Evolutionary conservation across 37 sponge, comb jelly and placozoan genomes (phyloP), one percentile per base, ranked within the genome.

Genomic region (Tethya wilhelma): DNA sequence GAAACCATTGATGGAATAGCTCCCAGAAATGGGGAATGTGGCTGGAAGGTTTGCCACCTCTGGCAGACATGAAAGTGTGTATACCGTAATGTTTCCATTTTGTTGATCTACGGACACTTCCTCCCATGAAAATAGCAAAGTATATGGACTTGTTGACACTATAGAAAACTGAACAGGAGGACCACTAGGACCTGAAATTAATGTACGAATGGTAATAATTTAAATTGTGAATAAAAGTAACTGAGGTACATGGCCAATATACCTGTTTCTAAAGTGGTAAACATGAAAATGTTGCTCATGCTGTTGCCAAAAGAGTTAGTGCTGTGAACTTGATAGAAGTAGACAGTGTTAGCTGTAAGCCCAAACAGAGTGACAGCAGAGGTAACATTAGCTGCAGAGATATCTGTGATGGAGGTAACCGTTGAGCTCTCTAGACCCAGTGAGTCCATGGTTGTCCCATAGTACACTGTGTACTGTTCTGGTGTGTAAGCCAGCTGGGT

Each of bases 101-200:
- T 38, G 64, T 42, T 22, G 43, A 26, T 64, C 78, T 32, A 28
- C 33, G 6, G 78, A 5, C 44, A 66, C 65, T 40, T 44, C 65
- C 23, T 63, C 46, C 78, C 78, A 77, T 64, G 78, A 64, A 30
- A 77, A 32, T 7, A 1, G 17, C 4, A 77, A 23, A 42, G 64
- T 31, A 8, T 23, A 30, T 39, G 63, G 42, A 40, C 33, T 63
- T 11, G 64, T 31, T 4, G 56, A 25, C 1, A 7, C 37, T 1
- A 64, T 28, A 42, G 1, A 14, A 22, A 77, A 64, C 9, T 77
- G 43, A 14, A 44, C 12, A 31, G 78, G 78, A 42, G 78, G 78
- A 64, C 78, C 44, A 64, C 43, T 77, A 0, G 78, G 78, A 26
- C 55, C 78, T 77, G 38, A 6, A 67, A 67, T 67, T 36, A 7